These are phyloP conservation scores for Zootermopsis nevadensis DNA, from an alignment of 2,888 invertebrate genomes.

Conservation along the genomic window DNA sequence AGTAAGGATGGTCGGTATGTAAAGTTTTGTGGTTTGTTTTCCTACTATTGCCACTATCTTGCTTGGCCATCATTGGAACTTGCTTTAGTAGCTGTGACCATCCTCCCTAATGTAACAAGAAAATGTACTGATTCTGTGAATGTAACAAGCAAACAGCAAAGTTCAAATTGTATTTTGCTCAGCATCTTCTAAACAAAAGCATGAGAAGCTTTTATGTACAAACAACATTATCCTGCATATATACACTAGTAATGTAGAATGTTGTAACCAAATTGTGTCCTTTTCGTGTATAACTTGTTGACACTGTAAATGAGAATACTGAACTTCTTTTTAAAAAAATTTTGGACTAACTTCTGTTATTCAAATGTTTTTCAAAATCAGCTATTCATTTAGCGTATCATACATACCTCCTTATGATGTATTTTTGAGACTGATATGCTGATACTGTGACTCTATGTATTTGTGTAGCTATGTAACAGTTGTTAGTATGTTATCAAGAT, in stretches of 20 bases:
- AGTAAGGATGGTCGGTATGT: not conserved
- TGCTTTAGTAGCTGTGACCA: conserved; percentile 11
- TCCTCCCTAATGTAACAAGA: conserved; percentile 22
- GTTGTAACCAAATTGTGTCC: conserved; percentile 22
- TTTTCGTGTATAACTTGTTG: conserved; percentile 20
- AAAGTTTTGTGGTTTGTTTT: not conserved
- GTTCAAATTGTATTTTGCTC: conserved; percentile 51
- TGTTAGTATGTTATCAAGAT: not conserved
- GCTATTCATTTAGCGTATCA: conserved; percentile 25
- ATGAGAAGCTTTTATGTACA: conserved; percentile 46
- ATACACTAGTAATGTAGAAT: conserved; percentile 17
- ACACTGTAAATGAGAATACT: conserved; percentile 21
- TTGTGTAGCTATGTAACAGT: not conserved
- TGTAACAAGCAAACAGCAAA: conserved; percentile 38
- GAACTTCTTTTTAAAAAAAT: conserved; percentile 11
- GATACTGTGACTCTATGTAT: not conserved
- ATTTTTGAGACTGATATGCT: not conserved
- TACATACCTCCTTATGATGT: conserved; percentile 32
- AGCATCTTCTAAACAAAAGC: conserved; percentile 47
- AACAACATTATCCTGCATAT: conserved; percentile 36
- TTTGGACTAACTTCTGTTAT: conserved; percentile 3
- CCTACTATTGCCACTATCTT: conserved; percentile 9
- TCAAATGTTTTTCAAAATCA: conserved; percentile 14
- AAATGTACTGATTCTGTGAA: not conserved
- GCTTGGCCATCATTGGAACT: not conserved